Conservation (phyloP, 2,113 vertebrate species). For the Prunella himalayana region DNA sequence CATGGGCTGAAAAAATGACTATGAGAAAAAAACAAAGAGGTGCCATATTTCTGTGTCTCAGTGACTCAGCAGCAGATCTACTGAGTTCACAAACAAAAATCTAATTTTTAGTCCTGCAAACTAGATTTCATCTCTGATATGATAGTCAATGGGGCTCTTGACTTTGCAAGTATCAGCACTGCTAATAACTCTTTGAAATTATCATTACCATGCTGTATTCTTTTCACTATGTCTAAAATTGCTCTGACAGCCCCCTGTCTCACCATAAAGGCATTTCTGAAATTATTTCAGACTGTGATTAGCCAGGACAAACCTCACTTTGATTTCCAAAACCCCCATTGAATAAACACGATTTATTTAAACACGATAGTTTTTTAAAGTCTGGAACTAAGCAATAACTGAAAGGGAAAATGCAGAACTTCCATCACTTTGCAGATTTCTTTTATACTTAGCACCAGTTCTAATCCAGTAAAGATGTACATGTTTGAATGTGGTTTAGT, state of each 20-base stretch:
- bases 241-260: background rate
- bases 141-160: background rate
- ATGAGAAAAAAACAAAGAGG: background rate
- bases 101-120: background rate
- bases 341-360: background rate
- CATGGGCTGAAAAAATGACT: background rate
- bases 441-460: background rate
- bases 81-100: background rate
- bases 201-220: background rate
- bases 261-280: background rate
- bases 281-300: background rate
- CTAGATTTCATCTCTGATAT: background rate
- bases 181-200: background rate
- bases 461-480: background rate
- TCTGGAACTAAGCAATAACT: background rate
- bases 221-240: background rate
- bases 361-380: background rate
- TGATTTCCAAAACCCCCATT: background rate
- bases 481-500: background rate
- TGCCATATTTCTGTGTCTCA: background rate
- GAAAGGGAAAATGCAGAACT: background rate
- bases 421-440: background rate
- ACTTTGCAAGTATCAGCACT: background rate
- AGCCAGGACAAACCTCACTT: background rate
- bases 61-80: background rate